Conservation (phyloP, 2,113 vertebrate species). For the Eonycteris spelaea region DNA sequence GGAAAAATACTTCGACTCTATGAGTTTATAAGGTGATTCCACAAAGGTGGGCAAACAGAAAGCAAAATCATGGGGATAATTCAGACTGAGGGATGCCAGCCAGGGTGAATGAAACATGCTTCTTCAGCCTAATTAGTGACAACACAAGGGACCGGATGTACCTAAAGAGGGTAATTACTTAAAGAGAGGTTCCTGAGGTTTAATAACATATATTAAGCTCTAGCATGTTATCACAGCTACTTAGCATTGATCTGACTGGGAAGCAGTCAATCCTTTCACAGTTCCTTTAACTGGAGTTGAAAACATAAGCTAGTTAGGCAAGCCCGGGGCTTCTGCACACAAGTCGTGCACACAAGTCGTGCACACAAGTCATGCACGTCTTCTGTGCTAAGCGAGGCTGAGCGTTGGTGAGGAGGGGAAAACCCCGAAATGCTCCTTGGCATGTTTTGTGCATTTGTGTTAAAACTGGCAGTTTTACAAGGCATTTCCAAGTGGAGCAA, state of each 20-base stretch:
- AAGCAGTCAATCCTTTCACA: neutral
- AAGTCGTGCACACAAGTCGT: too few relatives aligned
- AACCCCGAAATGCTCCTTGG: neutral
- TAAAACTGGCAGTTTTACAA: neutral
- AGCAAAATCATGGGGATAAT: neutral
- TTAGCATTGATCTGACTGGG: neutral
- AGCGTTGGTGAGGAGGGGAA: neutral
- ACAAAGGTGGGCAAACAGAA: neutral
- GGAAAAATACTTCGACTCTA: neutral
- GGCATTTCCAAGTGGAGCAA: neutral
- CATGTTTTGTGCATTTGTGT: neutral
- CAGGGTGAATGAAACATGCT: neutral
- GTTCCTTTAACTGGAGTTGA: neutral
- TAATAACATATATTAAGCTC: neutral
- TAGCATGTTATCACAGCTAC: neutral
- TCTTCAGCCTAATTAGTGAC: neutral
- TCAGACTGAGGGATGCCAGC: neutral
- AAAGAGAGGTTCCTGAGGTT: neutral
- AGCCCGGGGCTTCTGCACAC: neutral
- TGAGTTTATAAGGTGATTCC: neutral
- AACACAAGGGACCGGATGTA: fast-evolving
- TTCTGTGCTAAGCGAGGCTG: neutral
- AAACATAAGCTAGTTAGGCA: neutral
- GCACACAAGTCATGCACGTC: fast-evolving
- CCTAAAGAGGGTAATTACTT: neutral